phyloP scores from a whole-genome alignment of 1,140 invertebrate genomes.

The Arion vulgaris region DNA sequence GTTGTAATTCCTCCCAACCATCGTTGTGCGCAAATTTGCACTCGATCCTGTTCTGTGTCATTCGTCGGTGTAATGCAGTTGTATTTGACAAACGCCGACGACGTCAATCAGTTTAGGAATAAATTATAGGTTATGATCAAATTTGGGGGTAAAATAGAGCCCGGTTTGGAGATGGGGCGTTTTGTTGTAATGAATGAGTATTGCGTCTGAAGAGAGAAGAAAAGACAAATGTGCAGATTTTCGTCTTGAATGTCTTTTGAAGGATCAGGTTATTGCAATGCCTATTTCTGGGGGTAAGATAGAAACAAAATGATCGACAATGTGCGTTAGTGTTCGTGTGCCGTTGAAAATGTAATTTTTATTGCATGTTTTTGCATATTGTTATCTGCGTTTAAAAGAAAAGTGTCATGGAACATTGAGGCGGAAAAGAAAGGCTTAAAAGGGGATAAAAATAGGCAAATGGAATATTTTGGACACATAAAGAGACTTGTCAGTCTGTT shows the following conservation, averaged over 20 bases:
- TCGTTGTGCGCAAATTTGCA: neutral
- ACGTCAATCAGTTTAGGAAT: neutral
- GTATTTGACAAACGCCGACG: slow-evolving; percentile 4
- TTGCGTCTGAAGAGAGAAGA: neutral
- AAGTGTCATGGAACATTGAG: no score
- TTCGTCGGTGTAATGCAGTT: neutral
- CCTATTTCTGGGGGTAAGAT: neutral
- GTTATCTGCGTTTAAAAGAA: neutral
- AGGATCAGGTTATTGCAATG: neutral
- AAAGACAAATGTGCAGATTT: neutral
- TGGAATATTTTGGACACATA: no score
- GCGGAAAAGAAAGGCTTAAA: no score
- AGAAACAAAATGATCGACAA: neutral
- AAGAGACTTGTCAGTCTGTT: no score
- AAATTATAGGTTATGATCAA: slow-evolving; percentile 13
- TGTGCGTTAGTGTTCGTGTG: neutral
- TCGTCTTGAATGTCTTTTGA: neutral
- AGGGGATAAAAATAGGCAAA: no score
- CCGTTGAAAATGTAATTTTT: neutral
- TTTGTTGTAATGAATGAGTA: neutral
- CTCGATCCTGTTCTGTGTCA: neutral
- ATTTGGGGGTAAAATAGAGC: neutral
- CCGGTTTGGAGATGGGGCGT: neutral
- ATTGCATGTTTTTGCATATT: neutral
- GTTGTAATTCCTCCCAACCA: neutral